These are phyloP conservation scores for Marcusenius ussheri DNA, from an alignment of 2,113 vertebrate genomes.

Conservation along the genomic window DNA sequence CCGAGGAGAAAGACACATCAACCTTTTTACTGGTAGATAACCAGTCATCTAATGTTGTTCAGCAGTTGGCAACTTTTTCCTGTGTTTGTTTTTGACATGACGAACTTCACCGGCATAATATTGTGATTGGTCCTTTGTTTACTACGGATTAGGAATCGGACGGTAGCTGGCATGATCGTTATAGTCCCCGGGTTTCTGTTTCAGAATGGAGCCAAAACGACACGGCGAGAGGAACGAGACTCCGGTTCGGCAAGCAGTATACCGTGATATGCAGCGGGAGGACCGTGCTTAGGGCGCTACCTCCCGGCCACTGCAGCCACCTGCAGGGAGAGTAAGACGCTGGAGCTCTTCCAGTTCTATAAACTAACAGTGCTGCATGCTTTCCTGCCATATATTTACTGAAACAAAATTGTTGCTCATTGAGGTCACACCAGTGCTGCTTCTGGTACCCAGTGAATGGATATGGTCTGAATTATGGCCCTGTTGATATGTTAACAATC, in stretches of 20 bases:
- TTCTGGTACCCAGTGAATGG: background rate
- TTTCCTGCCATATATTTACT: background rate
- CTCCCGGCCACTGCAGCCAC: constrained; percentile 46
- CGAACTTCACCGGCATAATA: background rate
- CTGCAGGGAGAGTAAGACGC: constrained; percentile 54
- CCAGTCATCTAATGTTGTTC: background rate
- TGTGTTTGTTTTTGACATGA: background rate
- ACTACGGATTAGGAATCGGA: background rate
- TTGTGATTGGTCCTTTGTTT: background rate
- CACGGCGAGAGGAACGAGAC: constrained; percentile 41
- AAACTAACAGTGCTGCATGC: background rate
- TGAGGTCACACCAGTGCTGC: background rate
- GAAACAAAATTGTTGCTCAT: background rate
- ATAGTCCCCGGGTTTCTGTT: background rate
- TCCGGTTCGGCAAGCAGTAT: constrained; percentile 52
- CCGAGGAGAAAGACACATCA: constrained; percentile 27
- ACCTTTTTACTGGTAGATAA: constrained; percentile 43
- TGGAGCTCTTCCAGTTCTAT: background rate
- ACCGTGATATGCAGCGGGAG: constrained; percentile 42
- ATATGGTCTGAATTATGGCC: background rate
- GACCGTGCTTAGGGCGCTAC: constrained; percentile 36
- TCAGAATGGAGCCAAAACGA: constrained; percentile 62
- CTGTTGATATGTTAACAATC: background rate
- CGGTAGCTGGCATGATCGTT: background rate
- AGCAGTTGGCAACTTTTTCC: background rate